Base-by-base conservation (phyloP, 2,797 vertebrate species). In the Emydoidea blandingii region DNA sequence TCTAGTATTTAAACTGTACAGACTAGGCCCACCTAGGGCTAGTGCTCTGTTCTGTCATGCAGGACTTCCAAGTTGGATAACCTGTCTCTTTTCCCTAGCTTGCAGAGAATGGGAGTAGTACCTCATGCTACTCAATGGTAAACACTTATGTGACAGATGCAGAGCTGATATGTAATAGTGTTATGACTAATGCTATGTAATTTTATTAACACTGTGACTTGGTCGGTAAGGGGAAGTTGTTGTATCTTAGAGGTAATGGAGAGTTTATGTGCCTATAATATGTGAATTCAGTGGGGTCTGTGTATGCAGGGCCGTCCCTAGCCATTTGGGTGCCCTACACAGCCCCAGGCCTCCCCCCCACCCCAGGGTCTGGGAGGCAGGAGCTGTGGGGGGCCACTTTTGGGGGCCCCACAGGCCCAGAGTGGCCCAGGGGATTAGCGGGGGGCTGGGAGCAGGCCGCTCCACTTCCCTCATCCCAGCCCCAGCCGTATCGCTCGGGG, bases 131-230 rank as follows among this genome's bases (percentile, higher is more conserved):
- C 88, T 88, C 86, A 25, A 87, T 37, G 25, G 25, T 84, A 83
- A 93, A 88, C n/a, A 86, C 50, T 78, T 54, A 31, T 62, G 53
- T 50, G 68, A 10, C 88, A 78, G 56, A 89, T 31, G 88, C 76
- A 57, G 81, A 95, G 52, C 59, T 72, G 72, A 3, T 93, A 90
- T 74, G 59, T 93, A 87, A 85, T 41, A 81, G 80, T 94, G 84
- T 88, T 94, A 87, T 92, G 81, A 91, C 85, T 90, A 83, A 72
- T 72, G 19, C n/a, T 68, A 37, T 37, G 34, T 37, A 10, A 37
- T 68, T 12, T 68, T 68, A 37, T 65, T n/a, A 65, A n/a, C 34
- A n/a, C 62, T 68, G n/a, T 68, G 65, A 41, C 37, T 80, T 72
- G 89, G 86, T 47, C 57, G 54, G 79, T 0, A 0, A 29, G 79